Evolutionary conservation across 2,888 invertebrate genomes (phyloP), one percentile per base, ranked within the genome.

Genomic region (Ophion ellenae): DNA sequence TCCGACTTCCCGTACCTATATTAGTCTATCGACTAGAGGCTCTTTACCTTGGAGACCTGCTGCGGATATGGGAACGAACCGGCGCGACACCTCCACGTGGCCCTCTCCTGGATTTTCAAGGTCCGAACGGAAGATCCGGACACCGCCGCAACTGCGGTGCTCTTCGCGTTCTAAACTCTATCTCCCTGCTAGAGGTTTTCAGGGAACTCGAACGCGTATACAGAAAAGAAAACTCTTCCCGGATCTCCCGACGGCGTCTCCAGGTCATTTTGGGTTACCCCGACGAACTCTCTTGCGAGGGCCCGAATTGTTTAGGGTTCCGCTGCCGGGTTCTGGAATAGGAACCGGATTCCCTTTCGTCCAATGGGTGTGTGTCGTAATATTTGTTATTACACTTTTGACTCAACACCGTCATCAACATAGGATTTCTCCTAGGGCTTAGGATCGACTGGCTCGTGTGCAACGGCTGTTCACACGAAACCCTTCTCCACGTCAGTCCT

Each of bases 41-140:
- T 96, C 94, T 94, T 91, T 94, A 96, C 96, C 96, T 96, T 95
- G 96, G 96, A 96, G 96, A 96, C 96, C 96, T 96, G 96, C 95
- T 96, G 96, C 96, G 96, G 96, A 96, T 96, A 96, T 96, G 95
- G 96, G 96, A 96, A 96, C 96, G 96, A 95, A 90, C 95, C 93
- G 95, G 94, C 92, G 93, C 93, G 95, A 93, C 89, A 94, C 94
- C 94, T 94, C 93, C 92, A 92, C 94, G 92, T 95, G 95, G 94
- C 94, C 28, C 1, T 28, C 28, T 28, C 28, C 28, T 2, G 28
- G 28, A 28, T 28, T 28, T 28, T 28, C 28, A 28, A 28, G 28
- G 3, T 28, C 28, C 28, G 28, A 28, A 2, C 0, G 3, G 28
- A 28, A 28, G 28, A 28, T 28, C 28, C 28, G 28, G 28, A 28